Evolutionary conservation across 2,113 vertebrate genomes (phyloP).

Genomic region (Erythrolamprus reginae): DNA sequence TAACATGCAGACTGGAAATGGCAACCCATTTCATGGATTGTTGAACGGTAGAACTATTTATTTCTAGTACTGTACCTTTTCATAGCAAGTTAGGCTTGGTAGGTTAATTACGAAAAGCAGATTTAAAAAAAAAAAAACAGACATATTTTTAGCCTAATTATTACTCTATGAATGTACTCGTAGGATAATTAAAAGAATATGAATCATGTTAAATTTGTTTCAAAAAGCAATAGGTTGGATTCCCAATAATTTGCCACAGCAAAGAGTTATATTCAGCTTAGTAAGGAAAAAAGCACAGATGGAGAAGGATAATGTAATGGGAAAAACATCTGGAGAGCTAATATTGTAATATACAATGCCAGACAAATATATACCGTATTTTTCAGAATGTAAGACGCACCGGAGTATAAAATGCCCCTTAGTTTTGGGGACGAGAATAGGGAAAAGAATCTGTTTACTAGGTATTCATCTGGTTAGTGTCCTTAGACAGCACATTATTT

Average conservation of each 20-base stretch:
- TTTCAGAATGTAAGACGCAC: too few relatives aligned
- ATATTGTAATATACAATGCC: background rate
- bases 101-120: constrained; percentile 56
- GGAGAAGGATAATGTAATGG: background rate
- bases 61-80: constrained; percentile 68
- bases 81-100: constrained; percentile 61
- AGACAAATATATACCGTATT: background rate
- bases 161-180: constrained; percentile 63
- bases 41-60: constrained; percentile 72
- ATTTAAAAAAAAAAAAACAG: constrained; percentile 65
- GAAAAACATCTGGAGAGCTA: background rate
- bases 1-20: constrained; percentile 48
- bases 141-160: constrained; percentile 61
- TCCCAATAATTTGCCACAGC: background rate
- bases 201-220: constrained; percentile 52
- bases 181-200: constrained; percentile 58
- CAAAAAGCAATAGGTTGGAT: constrained; percentile 12
- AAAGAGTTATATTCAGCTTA: background rate
- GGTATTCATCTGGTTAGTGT: too few relatives aligned
- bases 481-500: too few relatives aligned
- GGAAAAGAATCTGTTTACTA: too few relatives aligned
- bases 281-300: accelerated
- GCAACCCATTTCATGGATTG: constrained; percentile 49
- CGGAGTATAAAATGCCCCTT: too few relatives aligned
- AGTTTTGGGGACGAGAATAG: too few relatives aligned